phyloP scores from a whole-genome alignment of 2,797 vertebrate species.

The Nannoperca australis region DNA sequence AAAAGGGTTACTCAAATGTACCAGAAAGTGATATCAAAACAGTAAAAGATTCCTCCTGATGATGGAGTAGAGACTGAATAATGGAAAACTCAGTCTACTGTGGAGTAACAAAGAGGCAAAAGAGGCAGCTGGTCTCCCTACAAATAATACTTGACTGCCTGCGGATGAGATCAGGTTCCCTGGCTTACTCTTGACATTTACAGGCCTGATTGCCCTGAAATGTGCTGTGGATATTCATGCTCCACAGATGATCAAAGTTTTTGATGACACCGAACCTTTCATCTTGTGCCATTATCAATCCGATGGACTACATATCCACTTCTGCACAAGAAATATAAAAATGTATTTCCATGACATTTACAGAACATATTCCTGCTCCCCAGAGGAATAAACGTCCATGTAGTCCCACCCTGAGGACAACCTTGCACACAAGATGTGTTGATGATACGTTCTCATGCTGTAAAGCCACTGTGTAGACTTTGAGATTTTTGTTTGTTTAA shows the following conservation, averaged over 20 bases:
- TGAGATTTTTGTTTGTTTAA: no score
- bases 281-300: background rate
- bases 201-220: background rate
- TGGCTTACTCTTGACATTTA: constrained; percentile 10
- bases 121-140: background rate
- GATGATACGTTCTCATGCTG: background rate
- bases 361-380: background rate
- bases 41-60: background rate
- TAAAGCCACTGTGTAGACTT: no score
- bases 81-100: background rate
- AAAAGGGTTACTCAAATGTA: background rate
- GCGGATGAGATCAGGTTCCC: background rate
- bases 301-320: no score
- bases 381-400: no score
- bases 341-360: background rate
- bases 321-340: background rate
- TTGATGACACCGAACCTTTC: background rate
- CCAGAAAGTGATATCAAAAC: background rate
- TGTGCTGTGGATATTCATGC: background rate
- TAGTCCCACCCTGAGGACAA: no score
- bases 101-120: background rate
- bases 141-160: background rate
- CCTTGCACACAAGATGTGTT: background rate
- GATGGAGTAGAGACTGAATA: background rate
- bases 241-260: background rate